Base-by-base conservation (phyloP, 2,888 invertebrate species). In the Anthrax anthrax region DNA sequence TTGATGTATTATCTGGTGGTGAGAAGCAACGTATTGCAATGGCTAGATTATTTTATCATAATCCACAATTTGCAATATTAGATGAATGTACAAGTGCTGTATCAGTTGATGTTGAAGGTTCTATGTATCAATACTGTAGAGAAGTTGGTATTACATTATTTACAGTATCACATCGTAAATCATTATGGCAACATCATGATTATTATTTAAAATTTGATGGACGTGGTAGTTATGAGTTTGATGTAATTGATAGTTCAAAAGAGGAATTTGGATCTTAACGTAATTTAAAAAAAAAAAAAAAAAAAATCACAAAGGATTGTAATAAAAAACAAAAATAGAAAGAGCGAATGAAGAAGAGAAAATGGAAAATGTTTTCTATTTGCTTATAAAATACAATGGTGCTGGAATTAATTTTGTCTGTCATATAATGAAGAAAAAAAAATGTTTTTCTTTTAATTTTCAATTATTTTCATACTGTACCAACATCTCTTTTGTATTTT, bases 41-140 rank as follows among this genome's bases (percentile, higher is more conserved):
- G 96, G 92, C 96, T 14, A 77, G 96, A 16, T 72, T 97, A 52
- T 95, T 97, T 71, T 97, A 97, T 71, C 95, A 97, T 69, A 81
- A 81, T 62, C 98, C 98, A 0, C 95, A 96, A 70, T 98, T 97
- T 72, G 98, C 98, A 13, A 97, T 98, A 59, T 72, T 98, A 56
- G 98, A 98, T 62, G 98, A 98, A 67, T 98, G 98, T 64, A 98
- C 98, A 1, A 94, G 92, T 64, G 97, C 97, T 0, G 97, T 98
- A 1, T 95, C 94, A 42, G 91, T 97, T 0, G 98, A 98, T 65
- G 97, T 98, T 0, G 98, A 98, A 65, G 95, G 94, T 27, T 83
- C 81, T 54, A 96, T 98, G 88, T 98, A 98, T 63, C 83, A 84
- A 56, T 91, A 95, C 68, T 94, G 95, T 61, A 75, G 86, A 57